Evolutionary conservation across 2,888 invertebrate species (phyloP).

Genomic region (Epirrita christyi): DNA sequence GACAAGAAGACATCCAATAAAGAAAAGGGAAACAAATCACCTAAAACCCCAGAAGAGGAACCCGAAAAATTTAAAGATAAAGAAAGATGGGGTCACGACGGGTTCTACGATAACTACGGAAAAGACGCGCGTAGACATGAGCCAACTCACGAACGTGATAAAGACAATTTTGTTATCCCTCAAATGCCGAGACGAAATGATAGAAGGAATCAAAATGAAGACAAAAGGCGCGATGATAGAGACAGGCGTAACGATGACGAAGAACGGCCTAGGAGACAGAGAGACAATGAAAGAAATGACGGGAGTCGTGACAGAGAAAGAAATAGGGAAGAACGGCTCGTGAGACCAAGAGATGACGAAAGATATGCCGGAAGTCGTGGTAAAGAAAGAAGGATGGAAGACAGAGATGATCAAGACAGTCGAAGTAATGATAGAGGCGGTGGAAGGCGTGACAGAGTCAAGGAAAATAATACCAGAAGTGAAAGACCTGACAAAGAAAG

Average conservation of each 20-base stretch:
- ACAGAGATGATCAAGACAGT: slow-evolving; percentile 1
- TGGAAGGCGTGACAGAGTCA: slow-evolving; percentile 11
- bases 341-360: slow-evolving; percentile 27
- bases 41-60: slow-evolving; percentile 51
- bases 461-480: slow-evolving; percentile 1
- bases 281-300: slow-evolving; percentile 29
- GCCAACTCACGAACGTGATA: slow-evolving; percentile 51
- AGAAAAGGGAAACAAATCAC: slow-evolving; percentile 50
- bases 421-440: slow-evolving; percentile 14
- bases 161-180: slow-evolving; percentile 55
- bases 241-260: slow-evolving; percentile 21
- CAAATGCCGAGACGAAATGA: slow-evolving; percentile 32
- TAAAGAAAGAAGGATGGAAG: slow-evolving; percentile 4
- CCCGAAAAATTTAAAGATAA: slow-evolving; percentile 46
- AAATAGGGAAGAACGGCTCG: slow-evolving; percentile 26
- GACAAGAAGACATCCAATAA: slow-evolving; percentile 58
- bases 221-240: slow-evolving; percentile 27
- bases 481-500: slow-evolving; percentile 17
- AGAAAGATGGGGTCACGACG: slow-evolving; percentile 74
- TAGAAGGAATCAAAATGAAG: slow-evolving; percentile 31
- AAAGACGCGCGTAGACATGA: slow-evolving; percentile 63
- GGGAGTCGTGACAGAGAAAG: slow-evolving; percentile 31
- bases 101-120: slow-evolving; percentile 76
- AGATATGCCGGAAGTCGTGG: slow-evolving; percentile 35
- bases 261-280: slow-evolving; percentile 24